phyloP scores from a whole-genome alignment of 2,113 vertebrate genomes.

The Sprattus sprattus region DNA sequence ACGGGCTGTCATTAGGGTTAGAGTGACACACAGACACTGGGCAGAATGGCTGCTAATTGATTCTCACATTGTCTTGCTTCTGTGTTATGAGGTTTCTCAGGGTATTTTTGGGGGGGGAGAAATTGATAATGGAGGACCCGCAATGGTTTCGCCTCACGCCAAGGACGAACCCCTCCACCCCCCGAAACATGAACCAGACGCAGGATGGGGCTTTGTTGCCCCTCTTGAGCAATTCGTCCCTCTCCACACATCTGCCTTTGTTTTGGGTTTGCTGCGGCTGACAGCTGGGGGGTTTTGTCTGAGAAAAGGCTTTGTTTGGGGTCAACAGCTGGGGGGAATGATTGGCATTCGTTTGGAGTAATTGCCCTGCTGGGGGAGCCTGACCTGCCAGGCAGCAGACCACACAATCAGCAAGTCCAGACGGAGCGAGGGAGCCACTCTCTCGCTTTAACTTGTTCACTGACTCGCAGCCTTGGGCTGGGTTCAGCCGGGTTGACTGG shows the following conservation, averaged over 20 bases:
- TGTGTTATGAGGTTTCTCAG: neutral
- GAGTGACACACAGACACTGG: neutral
- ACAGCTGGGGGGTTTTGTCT: conserved; percentile 63
- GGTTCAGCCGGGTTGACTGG: conserved; percentile 53
- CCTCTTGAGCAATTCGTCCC: conserved; percentile 40
- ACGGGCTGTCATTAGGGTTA: neutral
- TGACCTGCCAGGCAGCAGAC: conserved; percentile 48
- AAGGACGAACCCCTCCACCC: conserved; percentile 10
- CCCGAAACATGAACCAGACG: conserved; percentile 25
- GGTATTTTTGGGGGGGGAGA: neutral
- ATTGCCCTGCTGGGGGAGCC: conserved; percentile 65
- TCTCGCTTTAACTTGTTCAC: conserved; percentile 31
- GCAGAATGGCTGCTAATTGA: neutral
- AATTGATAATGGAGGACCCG: neutral
- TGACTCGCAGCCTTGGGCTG: conserved; percentile 24
- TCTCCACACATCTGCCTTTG: conserved; percentile 59
- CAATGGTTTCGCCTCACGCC: neutral
- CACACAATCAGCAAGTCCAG: conserved; percentile 68
- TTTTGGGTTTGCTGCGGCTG: conserved; percentile 49
- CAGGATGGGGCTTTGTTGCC: conserved; percentile 34
- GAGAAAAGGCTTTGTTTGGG: conserved; percentile 66
- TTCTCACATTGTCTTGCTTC: neutral
- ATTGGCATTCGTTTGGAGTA: conserved; percentile 72
- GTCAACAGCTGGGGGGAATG: conserved; percentile 73
- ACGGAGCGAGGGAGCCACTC: conserved; percentile 28